phyloP scores from a whole-genome alignment of 2,113 vertebrate genomes.

The Clarias batrachus region DNA sequence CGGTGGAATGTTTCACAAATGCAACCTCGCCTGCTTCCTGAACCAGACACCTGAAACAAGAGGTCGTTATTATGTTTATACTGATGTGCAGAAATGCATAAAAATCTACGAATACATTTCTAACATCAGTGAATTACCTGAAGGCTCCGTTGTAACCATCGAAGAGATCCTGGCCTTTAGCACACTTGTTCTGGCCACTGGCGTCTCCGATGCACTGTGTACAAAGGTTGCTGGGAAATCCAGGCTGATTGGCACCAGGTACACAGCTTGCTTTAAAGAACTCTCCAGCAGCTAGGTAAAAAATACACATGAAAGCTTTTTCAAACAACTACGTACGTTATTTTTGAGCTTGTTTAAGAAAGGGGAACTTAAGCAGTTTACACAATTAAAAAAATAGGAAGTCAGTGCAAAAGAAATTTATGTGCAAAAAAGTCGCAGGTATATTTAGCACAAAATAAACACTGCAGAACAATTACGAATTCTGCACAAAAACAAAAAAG shows the following conservation, averaged over 20 bases:
- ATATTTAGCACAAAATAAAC: background rate
- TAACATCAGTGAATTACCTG: slow-evolving; percentile 70
- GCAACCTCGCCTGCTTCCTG: slow-evolving; percentile 83
- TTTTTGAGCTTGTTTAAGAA: too few relatives aligned
- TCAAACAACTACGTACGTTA: too few relatives aligned
- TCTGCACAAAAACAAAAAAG: background rate
- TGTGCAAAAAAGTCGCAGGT: too few relatives aligned
- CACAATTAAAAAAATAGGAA: background rate
- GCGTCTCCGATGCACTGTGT: slow-evolving; percentile 79
- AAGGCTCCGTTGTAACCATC: slow-evolving; percentile 88
- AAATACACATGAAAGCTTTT: slow-evolving; percentile 32
- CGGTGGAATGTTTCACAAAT: slow-evolving; percentile 88
- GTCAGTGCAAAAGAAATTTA: background rate
- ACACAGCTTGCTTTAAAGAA: slow-evolving; percentile 90
- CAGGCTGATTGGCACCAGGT: slow-evolving; percentile 76
- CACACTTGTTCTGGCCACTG: slow-evolving; percentile 77
- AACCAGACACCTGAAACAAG: slow-evolving; percentile 79
- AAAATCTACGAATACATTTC: background rate
- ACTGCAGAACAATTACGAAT: background rate
- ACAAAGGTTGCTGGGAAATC: slow-evolving; percentile 82
- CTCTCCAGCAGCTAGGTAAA: slow-evolving; percentile 76
- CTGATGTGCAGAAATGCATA: background rate
- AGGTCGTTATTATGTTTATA: background rate
- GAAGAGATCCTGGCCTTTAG: slow-evolving; percentile 80
- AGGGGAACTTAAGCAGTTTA: background rate